Evolutionary conservation across 2,113 vertebrate genomes (phyloP).

Genomic region (Nothocercus nigrocapillus): DNA sequence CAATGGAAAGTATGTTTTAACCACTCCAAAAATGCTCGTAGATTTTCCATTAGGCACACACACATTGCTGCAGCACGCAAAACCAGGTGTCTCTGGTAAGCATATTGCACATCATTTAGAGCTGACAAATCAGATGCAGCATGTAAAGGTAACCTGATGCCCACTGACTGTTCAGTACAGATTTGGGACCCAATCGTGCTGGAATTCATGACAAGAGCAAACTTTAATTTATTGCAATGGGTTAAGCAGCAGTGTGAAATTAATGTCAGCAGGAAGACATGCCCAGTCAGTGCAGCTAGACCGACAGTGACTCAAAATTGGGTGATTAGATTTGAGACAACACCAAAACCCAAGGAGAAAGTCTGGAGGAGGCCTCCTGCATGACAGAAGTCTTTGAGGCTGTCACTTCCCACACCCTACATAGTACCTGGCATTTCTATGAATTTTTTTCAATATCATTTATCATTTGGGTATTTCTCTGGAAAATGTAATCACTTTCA

Average conservation of each 20-base stretch:
- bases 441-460: not conserved
- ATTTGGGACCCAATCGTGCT: not conserved
- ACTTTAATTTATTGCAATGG: not conserved
- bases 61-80: not conserved
- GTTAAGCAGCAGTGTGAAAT: not conserved
- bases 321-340: not conserved
- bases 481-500: not conserved
- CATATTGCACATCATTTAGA: not conserved
- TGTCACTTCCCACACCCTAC: not conserved
- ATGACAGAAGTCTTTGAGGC: not conserved
- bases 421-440: not conserved
- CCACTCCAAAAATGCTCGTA: constrained; percentile 54
- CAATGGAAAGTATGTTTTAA: constrained; percentile 56
- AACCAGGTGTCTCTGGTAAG: not conserved
- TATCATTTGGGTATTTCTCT: not conserved
- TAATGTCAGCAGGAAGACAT: not conserved
- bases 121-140: not conserved
- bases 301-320: fast-evolving
- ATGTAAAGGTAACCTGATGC: not conserved
- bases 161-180: not conserved
- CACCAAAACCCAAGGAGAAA: not conserved
- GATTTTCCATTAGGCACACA: constrained; percentile 27
- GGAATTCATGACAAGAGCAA: not conserved
- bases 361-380: not conserved
- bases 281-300: not conserved